These are phyloP conservation scores for Rousettus leschenaultii DNA, from an alignment of 2,113 vertebrate genomes.

Conservation along the genomic window DNA sequence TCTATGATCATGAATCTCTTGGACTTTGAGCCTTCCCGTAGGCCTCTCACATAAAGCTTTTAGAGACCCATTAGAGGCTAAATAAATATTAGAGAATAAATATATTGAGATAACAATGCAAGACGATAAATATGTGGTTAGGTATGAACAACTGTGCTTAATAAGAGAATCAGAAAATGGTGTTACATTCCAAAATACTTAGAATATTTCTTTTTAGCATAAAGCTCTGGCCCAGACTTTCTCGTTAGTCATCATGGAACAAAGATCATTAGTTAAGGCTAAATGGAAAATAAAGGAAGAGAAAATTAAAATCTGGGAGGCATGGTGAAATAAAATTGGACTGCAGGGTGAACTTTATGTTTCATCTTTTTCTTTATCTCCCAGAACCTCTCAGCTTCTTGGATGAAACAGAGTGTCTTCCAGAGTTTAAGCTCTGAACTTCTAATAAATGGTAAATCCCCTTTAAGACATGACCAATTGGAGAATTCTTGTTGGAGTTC, in stretches of 20 bases:
- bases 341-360: not conserved
- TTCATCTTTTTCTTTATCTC: not conserved
- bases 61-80: not conserved
- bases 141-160: slow-evolving; percentile 71
- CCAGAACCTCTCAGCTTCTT: not conserved
- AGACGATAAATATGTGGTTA: slow-evolving; percentile 60
- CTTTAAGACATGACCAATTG: not conserved
- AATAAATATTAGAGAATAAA: slow-evolving; percentile 1
- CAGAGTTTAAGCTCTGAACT: not conserved
- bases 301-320: not conserved
- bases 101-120: slow-evolving; percentile 58
- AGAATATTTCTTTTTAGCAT: not conserved
- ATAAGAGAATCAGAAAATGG: slow-evolving; percentile 56
- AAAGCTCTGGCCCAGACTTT: not conserved
- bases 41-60: slow-evolving; percentile 10
- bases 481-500: not conserved
- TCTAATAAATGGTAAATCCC: not conserved
- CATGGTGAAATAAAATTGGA: not conserved
- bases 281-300: not conserved
- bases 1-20: not conserved
- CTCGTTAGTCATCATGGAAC: not conserved
- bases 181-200: slow-evolving; percentile 57
- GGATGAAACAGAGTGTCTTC: not conserved
- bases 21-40: not conserved
- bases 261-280: not conserved